Evolutionary conservation across 2,113 vertebrate genomes (phyloP), one percentile per base, ranked within the genome.

Genomic region (Muscicapa adusta): DNA sequence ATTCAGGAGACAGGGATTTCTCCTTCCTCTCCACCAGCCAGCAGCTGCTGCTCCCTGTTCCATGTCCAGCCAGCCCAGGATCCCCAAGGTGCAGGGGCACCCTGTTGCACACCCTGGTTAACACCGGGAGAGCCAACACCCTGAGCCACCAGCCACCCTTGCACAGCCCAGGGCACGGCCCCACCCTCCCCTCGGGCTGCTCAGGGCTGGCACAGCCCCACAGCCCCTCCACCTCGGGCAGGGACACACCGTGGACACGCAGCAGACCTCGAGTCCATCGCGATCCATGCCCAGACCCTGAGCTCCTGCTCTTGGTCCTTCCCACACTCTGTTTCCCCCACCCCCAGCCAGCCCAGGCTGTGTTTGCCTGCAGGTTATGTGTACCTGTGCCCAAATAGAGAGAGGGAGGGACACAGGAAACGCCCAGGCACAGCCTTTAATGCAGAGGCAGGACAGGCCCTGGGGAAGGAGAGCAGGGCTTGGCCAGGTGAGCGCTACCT

Each of bases 211-310:
- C 62, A 51, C 83, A 43, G 71, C 61, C 36, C 82, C 53, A 58
- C 8, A 51, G 51, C 83, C 53, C 51, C 61, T 14, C 43, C 13
- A 40, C 2, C 15, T 50, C 5, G 4, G 60, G 34, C 61, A 57
- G 25, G 61, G 43, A 34, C 71, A 67, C 61, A 6, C 12, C 40
- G 24, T 5, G 3, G 24, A 3, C 26, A 2, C 0, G 4, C 45
- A n/a, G 56, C 43, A n/a, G 24, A 47, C 4, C 57, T 57, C 1
- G 2, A 76, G 23, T 7, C 33, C 19, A 0, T 12, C 67, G 8
- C 0, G 1, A 38, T 5, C 29, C 79, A 14, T 0, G 0, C 14
- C 60, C 9, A 28, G 12, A 20, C 10, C n/a, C 45, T 6, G 1
- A 13, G 53, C 70, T 18, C 22, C 51, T 17, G 34, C 58, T 19